phyloP scores from a whole-genome alignment of 2,888 invertebrate species.

The Lithophane socia region DNA sequence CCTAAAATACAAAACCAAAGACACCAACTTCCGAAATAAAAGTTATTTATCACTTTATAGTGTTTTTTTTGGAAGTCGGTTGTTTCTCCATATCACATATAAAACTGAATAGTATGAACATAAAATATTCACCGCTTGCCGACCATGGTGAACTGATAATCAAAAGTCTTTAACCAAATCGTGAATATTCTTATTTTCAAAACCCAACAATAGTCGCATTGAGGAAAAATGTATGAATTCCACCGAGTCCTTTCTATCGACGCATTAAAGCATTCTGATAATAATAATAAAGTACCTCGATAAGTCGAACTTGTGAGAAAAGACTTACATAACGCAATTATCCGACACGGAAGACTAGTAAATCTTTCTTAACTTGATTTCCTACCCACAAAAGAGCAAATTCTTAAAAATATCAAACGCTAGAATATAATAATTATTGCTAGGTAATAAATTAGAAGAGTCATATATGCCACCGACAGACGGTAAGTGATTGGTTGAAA shows the following conservation, averaged over 20 bases:
- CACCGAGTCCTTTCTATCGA: background rate
- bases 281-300: slow-evolving; percentile 44
- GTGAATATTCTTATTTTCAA: background rate
- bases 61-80: too few relatives aligned
- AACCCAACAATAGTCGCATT: background rate
- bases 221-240: background rate
- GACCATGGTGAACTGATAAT: background rate
- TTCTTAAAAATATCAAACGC: slow-evolving; percentile 29
- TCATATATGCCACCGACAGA: background rate
- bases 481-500: background rate
- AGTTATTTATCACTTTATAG: too few relatives aligned
- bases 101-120: background rate
- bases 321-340: slow-evolving; percentile 16
- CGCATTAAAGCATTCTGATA: slow-evolving; percentile 24
- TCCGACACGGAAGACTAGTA: slow-evolving; percentile 10
- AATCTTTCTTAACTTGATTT: slow-evolving; percentile 33
- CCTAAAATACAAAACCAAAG: too few relatives aligned
- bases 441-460: slow-evolving; percentile 4
- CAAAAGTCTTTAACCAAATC: background rate
- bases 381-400: slow-evolving; percentile 25
- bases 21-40: too few relatives aligned
- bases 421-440: slow-evolving; percentile 32
- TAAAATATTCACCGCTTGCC: background rate
- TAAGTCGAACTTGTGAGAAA: slow-evolving; percentile 36
- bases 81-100: background rate